phyloP scores from a whole-genome alignment of 2,888 invertebrate species.

The Lucinisca nassula region DNA sequence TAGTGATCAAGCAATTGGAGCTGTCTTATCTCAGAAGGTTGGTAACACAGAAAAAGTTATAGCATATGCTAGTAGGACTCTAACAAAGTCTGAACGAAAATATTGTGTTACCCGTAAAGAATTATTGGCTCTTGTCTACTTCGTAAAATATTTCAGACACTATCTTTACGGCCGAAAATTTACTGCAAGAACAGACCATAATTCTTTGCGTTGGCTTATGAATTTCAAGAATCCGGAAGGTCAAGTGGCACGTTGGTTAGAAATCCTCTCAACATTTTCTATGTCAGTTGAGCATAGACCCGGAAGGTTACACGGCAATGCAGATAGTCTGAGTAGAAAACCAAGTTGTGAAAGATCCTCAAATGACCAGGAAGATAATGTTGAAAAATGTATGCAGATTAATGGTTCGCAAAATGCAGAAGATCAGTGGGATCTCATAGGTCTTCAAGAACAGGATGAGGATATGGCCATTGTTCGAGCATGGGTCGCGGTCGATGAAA shows the following conservation, averaged over 20 bases:
- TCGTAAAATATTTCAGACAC: conserved; percentile 65
- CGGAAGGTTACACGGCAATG: conserved; percentile 46
- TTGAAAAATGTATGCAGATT: background rate
- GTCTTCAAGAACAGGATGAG: too few species aligned
- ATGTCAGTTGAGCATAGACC: conserved; percentile 49
- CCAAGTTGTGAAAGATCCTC: too few species aligned
- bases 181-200: conserved; percentile 65
- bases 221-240: conserved; percentile 60
- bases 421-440: background rate
- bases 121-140: conserved; percentile 63
- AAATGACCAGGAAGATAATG: background rate
- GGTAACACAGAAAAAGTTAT: conserved; percentile 67
- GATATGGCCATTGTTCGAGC: conserved; percentile 7
- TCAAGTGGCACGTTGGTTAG: conserved; percentile 51
- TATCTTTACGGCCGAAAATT: conserved; percentile 66
- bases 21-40: conserved; percentile 62
- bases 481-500: background rate
- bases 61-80: conserved; percentile 54
- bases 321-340: conserved; percentile 37
- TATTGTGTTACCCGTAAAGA: conserved; percentile 65
- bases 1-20: conserved; percentile 65
- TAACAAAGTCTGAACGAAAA: conserved; percentile 46
- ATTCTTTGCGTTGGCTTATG: conserved; percentile 57
- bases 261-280: conserved; percentile 51
- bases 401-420: background rate